Evolutionary conservation across 2,888 invertebrate species (phyloP).

Genomic region (Galeopsomyia nigrocyanea): DNA sequence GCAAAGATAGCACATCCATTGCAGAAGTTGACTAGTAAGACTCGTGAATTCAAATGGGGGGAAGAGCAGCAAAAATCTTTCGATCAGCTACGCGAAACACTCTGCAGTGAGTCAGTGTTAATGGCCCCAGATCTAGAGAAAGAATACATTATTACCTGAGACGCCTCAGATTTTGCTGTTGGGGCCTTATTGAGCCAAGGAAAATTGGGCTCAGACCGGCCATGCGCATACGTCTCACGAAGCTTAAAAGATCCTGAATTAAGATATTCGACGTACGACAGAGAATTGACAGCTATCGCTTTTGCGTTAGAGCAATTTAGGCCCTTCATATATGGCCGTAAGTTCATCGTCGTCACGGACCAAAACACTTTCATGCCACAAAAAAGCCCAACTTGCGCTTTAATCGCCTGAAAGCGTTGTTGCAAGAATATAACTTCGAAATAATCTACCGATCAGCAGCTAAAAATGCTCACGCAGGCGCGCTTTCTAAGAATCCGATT

Average conservation of each 20-base stretch:
- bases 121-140: slow-evolving; percentile 28
- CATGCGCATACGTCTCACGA: slow-evolving; percentile 34
- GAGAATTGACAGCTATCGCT: slow-evolving; percentile 38
- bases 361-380: slow-evolving; percentile 37
- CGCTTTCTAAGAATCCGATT: slow-evolving; percentile 31
- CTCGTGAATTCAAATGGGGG: background rate
- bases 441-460: slow-evolving; percentile 37
- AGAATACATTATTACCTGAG: slow-evolving; percentile 42
- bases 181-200: slow-evolving; percentile 39
- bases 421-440: slow-evolving; percentile 29
- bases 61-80: slow-evolving; percentile 34
- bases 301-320: slow-evolving; percentile 34
- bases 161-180: slow-evolving; percentile 34
- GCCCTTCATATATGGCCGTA: slow-evolving; percentile 37
- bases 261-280: slow-evolving; percentile 42
- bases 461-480: slow-evolving; percentile 27
- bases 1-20: slow-evolving; percentile 39
- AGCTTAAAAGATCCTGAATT: background rate
- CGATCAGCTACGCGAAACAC: slow-evolving; percentile 39
- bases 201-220: slow-evolving; percentile 26
- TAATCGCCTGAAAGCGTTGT: slow-evolving; percentile 27
- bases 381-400: slow-evolving; percentile 25
- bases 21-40: slow-evolving; percentile 14
- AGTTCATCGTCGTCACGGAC: slow-evolving; percentile 37
- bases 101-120: slow-evolving; percentile 37